Evolutionary conservation across 1,140 invertebrate species (phyloP).

Genomic region (Drosophila bifasciata): DNA sequence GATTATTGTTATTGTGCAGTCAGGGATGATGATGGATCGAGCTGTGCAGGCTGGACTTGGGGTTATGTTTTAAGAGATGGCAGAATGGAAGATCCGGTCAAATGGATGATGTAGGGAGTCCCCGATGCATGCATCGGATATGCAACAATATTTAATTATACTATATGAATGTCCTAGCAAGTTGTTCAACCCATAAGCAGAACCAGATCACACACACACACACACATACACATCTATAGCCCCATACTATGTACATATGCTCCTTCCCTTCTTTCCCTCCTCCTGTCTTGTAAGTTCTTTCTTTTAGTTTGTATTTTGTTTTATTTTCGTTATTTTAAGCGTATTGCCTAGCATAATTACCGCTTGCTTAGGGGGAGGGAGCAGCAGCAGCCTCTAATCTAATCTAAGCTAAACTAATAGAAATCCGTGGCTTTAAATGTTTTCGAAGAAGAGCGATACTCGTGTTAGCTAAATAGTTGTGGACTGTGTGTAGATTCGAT

Average conservation of each 20-base stretch:
- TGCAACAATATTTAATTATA: slow-evolving; percentile 19
- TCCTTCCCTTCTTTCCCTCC: slow-evolving; percentile 11
- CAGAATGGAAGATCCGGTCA: background rate
- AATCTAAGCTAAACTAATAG: slow-evolving; percentile 49
- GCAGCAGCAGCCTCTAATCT: too few species aligned
- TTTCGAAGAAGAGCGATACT: background rate
- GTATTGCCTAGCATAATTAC: background rate
- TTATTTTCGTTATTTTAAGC: background rate
- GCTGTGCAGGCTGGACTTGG: too few species aligned
- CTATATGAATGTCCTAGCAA: slow-evolving; percentile 41
- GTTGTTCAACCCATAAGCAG: slow-evolving; percentile 1
- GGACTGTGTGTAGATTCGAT: slow-evolving; percentile 35
- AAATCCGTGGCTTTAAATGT: slow-evolving; percentile 71
- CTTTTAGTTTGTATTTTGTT: slow-evolving; percentile 26
- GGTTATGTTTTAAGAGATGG: background rate
- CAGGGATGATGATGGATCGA: too few species aligned
- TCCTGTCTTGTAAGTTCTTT: slow-evolving; percentile 2
- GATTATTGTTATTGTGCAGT: slow-evolving; percentile 26
- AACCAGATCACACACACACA: too few species aligned
- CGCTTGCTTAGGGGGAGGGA: too few species aligned
- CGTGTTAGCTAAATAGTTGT: slow-evolving; percentile 31
- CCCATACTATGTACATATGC: slow-evolving; percentile 11
- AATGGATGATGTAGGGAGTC: slow-evolving; percentile 6
- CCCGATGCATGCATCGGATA: slow-evolving; percentile 1
- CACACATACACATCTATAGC: background rate